These are phyloP conservation scores for Pelagia noctiluca DNA, from an alignment of 30 jellyfish, hydroid and myxozoan species.

Conservation along the genomic window DNA sequence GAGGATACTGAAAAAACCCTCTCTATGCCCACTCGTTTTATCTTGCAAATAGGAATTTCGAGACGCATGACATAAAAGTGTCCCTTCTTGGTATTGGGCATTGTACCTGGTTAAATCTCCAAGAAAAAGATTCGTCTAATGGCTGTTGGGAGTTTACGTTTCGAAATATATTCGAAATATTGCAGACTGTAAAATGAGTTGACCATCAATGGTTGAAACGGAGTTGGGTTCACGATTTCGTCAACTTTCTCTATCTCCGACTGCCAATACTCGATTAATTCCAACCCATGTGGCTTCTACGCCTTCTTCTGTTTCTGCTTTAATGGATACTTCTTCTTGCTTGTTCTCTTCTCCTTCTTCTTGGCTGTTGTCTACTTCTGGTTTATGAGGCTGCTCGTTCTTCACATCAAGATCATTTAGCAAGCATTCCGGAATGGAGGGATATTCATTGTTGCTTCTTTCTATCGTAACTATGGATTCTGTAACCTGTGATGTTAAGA, in stretches of 20 bases:
- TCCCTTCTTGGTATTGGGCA: background rate
- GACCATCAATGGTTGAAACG: background rate
- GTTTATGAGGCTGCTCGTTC: background rate
- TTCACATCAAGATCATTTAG: background rate
- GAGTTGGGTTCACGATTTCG: no score
- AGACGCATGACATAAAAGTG: background rate
- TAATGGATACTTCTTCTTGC: background rate
- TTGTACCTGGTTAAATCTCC: constrained; percentile 17
- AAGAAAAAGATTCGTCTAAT: background rate
- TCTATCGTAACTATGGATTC: background rate
- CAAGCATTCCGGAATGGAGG: background rate
- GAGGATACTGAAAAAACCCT: constrained; percentile 3
- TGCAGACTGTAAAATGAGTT: background rate
- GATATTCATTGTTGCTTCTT: background rate
- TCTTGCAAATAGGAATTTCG: background rate
- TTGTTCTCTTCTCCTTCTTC: background rate
- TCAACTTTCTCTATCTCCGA: background rate
- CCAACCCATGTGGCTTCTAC: background rate
- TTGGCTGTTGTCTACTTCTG: background rate
- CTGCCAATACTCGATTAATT: background rate
- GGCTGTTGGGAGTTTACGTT: background rate
- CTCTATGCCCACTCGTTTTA: constrained; percentile 1
- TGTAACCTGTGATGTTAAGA: background rate
- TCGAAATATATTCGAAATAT: constrained; percentile 1
- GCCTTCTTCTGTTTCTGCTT: background rate